A percentile compares a stretch with the other conserved stretches of the same genome.
Conservation (phyloP, 2,797 vertebrate genomes). For the Phaenicophaeus curvirostris region DNA sequence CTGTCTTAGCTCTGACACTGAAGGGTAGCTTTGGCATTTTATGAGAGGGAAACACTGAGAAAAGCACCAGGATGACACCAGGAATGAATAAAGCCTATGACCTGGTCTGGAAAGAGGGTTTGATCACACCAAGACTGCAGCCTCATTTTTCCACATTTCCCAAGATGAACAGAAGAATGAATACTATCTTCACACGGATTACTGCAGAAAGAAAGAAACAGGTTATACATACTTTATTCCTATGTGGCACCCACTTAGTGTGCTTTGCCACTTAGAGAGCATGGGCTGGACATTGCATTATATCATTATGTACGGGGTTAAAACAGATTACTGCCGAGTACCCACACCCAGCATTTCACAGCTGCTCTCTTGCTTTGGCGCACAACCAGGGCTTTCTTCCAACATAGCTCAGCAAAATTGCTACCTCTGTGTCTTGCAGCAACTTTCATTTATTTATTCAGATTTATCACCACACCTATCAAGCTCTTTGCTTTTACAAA, state of each 20-base stretch:
- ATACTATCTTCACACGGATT: neutral
- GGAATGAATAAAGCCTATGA: neutral
- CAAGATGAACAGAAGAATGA: neutral
- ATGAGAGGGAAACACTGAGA: neutral
- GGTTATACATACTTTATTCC: neutral
- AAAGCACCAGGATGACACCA: neutral
- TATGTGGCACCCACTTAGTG: neutral
- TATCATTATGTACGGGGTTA: slow-evolving; percentile 54
- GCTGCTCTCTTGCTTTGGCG: slow-evolving; percentile 63
- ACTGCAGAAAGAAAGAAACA: neutral
- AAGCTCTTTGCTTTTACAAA: slow-evolving; percentile 33
- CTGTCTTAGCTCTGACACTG: neutral
- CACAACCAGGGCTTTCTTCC: slow-evolving; percentile 61
- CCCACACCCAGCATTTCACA: slow-evolving; percentile 67
- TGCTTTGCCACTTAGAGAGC: slow-evolving; percentile 15
- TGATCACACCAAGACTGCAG: neutral
- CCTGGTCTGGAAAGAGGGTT: neutral
- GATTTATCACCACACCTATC: slow-evolving; percentile 69
- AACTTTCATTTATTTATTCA: slow-evolving; percentile 71
- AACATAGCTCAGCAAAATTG: slow-evolving; percentile 68
- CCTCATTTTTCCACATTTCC: neutral
- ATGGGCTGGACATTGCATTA: slow-evolving; percentile 18
- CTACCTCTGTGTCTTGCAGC: slow-evolving; percentile 61
- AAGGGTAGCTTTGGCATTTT: neutral
- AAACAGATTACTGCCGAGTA: slow-evolving; percentile 58